Percentiles rank a stretch among this genome's conserved stretches.
These are phyloP conservation scores for Solea solea DNA, from an alignment of 2,113 vertebrate species.

Conservation along the genomic window DNA sequence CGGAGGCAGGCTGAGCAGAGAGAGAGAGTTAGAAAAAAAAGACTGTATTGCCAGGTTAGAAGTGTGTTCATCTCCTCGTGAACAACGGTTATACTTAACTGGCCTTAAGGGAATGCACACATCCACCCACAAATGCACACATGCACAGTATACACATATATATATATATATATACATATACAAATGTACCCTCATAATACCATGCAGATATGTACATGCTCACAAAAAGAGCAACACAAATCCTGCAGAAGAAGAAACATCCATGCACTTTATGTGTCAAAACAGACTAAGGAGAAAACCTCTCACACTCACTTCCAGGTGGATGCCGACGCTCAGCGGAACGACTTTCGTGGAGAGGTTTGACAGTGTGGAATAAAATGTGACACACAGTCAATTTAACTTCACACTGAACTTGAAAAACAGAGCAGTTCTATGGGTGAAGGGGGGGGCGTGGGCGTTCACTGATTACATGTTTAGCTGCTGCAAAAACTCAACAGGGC, in stretches of 20 bases:
- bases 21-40: too few relatives aligned
- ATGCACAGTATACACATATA: neutral
- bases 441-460: too few relatives aligned
- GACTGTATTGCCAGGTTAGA: conserved; percentile 1
- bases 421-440: too few relatives aligned
- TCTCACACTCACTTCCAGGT: conserved; percentile 51
- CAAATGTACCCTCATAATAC: too few relatives aligned
- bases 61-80: conserved; percentile 33
- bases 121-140: conserved; percentile 10
- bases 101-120: conserved; percentile 33
- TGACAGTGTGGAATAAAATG: conserved; percentile 64
- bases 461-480: too few relatives aligned
- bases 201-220: neutral
- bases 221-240: neutral
- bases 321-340: conserved; percentile 43
- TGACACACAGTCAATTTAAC: conserved; percentile 61
- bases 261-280: conserved; percentile 1
- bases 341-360: conserved; percentile 55
- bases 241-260: neutral
- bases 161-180: neutral
- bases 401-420: conserved; percentile 49
- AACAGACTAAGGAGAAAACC: conserved; percentile 34
- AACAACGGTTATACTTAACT: conserved; percentile 27
- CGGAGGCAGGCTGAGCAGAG: too few relatives aligned
- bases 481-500: too few relatives aligned